These are phyloP conservation scores for Sebastes iracundus DNA, from an alignment of 2,797 vertebrate species.

Conservation along the genomic window DNA sequence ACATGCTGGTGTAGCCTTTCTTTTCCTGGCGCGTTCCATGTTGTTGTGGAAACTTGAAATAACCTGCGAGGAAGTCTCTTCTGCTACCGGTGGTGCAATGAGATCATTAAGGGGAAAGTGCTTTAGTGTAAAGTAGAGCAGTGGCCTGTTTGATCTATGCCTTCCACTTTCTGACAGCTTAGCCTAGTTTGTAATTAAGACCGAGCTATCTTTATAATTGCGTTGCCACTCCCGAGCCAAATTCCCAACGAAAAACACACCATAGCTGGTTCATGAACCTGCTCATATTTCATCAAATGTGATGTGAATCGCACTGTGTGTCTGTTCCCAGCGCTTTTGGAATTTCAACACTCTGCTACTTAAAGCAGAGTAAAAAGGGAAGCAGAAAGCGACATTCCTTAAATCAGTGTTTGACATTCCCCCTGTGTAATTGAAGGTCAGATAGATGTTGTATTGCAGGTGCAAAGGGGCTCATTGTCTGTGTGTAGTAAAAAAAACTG, in stretches of 20 bases:
- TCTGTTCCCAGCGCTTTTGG: slow-evolving; percentile 80
- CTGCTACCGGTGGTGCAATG: slow-evolving; percentile 14
- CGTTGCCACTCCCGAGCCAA: slow-evolving; percentile 71
- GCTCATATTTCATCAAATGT: slow-evolving; percentile 76
- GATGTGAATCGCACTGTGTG: slow-evolving; percentile 73
- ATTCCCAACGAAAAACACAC: slow-evolving; percentile 69
- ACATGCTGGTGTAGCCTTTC: background rate
- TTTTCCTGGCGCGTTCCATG: background rate
- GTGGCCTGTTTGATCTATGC: slow-evolving; percentile 47
- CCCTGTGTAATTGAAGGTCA: slow-evolving; percentile 51
- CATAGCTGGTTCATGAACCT: slow-evolving; percentile 70
- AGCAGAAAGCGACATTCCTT: slow-evolving; percentile 37
- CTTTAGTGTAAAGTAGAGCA: slow-evolving; percentile 13
- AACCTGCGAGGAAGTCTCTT: slow-evolving; percentile 6
- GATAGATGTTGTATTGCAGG: slow-evolving; percentile 24
- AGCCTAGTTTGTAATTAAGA: slow-evolving; percentile 77
- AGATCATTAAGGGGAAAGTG: slow-evolving; percentile 16
- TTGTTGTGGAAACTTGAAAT: slow-evolving; percentile 20
- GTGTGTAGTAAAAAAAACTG: background rate
- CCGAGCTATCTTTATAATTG: slow-evolving; percentile 70
- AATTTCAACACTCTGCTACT: slow-evolving; percentile 65
- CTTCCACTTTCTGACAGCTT: slow-evolving; percentile 62
- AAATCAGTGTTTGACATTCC: slow-evolving; percentile 61
- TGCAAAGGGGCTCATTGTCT: slow-evolving; percentile 4
- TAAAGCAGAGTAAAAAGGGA: slow-evolving; percentile 35